Evolutionary conservation across 2,113 vertebrate genomes (phyloP), one percentile per base, ranked within the genome.

Genomic region (Halichoerus grypus): DNA sequence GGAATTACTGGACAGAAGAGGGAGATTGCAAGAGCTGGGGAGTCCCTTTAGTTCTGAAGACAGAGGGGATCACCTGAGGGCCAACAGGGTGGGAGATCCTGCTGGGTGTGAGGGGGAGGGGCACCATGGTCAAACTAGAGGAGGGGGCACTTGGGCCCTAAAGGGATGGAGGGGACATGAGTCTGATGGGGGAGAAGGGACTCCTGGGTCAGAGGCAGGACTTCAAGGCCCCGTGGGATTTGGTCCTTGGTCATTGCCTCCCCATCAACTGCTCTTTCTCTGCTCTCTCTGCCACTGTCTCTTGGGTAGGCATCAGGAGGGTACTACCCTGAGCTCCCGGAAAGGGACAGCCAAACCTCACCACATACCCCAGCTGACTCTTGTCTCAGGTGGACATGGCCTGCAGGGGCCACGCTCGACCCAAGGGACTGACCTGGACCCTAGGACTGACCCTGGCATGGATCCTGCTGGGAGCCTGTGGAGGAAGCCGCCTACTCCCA

Each of bases 401-500:
- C 82, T 49, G 18, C 83, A 72, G 71, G 51, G 74, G 51, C 77
- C 39, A 18, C 65, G 22, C 18, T 39, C 67, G 0, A 84, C 63
- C 85, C 71, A 77, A 71, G 0, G 7, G 36, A 55, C 57, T 96
- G 79, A 22, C 8, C 74, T 91, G 87, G 94, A 57, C 81, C 77
- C 91, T 96, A 81, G 63, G 16, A 13, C 79, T 96, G 71, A 95
- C 53, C 28, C 39, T 97, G 94, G 96, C 63, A 42, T 98, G 97
- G 93, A 81, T 97, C 26, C 81, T 95, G 31, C 57, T 98, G 76
- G 96, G 53, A 53, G 18, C 51, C 81, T 94, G 98, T 89, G 97
- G 95, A 96, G 92, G 83, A 69, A 96, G 74, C 39, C 99, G 98
- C 98, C 98, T 98, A 39, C 97, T 98, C 71, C 98, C 98, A 98